Evolutionary conservation across 2,797 vertebrate species (phyloP), one percentile per base, ranked within the genome.

Genomic region (Paguma larvata): DNA sequence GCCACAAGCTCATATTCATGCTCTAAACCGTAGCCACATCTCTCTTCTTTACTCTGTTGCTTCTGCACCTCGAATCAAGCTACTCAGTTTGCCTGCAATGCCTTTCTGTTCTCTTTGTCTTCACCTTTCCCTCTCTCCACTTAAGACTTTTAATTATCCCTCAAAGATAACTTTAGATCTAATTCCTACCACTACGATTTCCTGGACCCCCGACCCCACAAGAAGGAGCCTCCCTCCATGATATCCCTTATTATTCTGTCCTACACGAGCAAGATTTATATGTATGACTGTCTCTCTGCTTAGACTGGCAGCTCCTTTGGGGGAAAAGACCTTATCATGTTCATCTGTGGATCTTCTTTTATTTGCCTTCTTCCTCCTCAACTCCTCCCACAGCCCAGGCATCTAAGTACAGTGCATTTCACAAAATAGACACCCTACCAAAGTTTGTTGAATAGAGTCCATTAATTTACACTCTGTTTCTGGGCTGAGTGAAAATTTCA

Each of bases 381-480:
- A 9, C 14, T 11, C 38, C 1, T 72, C 18, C n/a, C 53, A 34
- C 53, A 63, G 3, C 23, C 53, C 82, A 46, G 53, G 10, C 62
- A 88, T 34, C 65, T 62, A n/a, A 78, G 67, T 4, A n/a, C 12
- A 77, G 32, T 25, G 3, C 18, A 10, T 79, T 34, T 67, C 78
- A 79, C 32, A n/a, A 59, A 46, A n/a, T 1, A 92, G 92, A 72
- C 13, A 78, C 5, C 4, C 56, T n/a, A n/a, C 53, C 59, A 41
- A 82, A 67, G 34, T 18, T 62, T 2, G 1, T 11, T 80, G 75
- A 96, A 73, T 38, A 92, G 85, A 82, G 73, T 38, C 87, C 53
- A 51, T 92, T 95, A 85, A 87, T 88, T 92, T 82, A 51, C 32
- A 65, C 51, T 63, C 34, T 5, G 83, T 85, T 94, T 86, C 34